Evolutionary conservation across 2,797 vertebrate species (phyloP).

Genomic region (Hydrophis major): DNA sequence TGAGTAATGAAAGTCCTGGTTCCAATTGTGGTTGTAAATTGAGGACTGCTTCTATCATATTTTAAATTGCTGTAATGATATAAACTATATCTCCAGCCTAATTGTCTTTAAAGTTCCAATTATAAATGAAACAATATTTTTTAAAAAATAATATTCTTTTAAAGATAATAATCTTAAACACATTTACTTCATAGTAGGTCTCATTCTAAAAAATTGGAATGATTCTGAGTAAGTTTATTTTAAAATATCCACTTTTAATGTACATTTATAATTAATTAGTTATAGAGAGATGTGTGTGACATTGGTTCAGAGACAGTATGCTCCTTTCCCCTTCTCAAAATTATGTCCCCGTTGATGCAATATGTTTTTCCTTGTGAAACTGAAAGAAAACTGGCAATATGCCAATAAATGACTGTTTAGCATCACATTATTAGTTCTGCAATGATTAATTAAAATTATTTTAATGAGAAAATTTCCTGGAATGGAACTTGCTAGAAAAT

Average conservation of each 20-base stretch:
- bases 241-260: not conserved
- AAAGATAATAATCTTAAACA: not conserved
- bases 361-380: not conserved
- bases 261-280: not conserved
- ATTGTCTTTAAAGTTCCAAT: not conserved
- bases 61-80: not conserved
- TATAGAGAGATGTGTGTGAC: not conserved
- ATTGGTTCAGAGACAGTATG: not conserved
- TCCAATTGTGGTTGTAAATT: not conserved
- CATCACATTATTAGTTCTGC: conserved; percentile 19
- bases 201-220: not conserved
- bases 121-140: not conserved
- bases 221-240: not conserved
- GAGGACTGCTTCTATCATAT: not conserved
- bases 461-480: conserved; percentile 45
- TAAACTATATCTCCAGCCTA: not conserved
- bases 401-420: conserved; percentile 27
- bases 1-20: not conserved
- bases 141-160: not conserved
- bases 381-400: not conserved
- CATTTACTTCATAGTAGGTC: not conserved
- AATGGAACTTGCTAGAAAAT: conserved; percentile 38
- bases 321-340: not conserved
- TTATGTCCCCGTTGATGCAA: not conserved
- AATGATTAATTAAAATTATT: conserved; percentile 51